Conservation (phyloP, 2,888 invertebrate species). For the Troilus luridus region DNA sequence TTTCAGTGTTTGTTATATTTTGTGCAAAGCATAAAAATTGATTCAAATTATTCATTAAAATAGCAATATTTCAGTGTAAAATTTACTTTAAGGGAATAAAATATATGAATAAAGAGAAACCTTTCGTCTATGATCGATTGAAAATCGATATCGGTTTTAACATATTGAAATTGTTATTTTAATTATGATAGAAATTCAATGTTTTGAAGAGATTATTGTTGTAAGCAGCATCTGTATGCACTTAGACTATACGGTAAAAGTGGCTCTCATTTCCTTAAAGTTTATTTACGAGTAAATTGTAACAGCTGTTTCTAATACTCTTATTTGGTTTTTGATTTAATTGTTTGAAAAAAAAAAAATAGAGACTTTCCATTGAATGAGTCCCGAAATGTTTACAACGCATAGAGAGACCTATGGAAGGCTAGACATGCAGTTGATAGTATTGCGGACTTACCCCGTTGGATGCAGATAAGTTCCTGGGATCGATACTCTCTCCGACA, state of each 20-base stretch:
- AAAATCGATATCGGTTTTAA: no score
- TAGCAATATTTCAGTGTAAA: no score
- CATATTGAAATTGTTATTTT: no score
- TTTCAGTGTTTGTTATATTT: no score
- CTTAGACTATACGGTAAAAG: not conserved
- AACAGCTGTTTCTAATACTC: not conserved
- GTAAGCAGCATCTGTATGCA: not conserved
- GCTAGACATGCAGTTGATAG: not conserved
- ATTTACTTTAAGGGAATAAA: no score
- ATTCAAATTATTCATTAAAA: no score
- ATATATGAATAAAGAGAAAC: no score
- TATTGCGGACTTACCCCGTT: slow-evolving; percentile 8
- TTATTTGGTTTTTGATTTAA: not conserved
- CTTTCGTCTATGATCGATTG: no score
- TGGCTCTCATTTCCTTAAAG: not conserved
- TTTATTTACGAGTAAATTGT: not conserved
- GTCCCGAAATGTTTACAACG: not conserved
- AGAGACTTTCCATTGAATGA: not conserved
- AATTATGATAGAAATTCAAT: no score
- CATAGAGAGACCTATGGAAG: not conserved
- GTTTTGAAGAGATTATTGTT: no score
- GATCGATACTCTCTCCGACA: not conserved
- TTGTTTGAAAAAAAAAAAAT: not conserved
- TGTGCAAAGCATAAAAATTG: no score
- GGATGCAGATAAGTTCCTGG: not conserved